Percentiles rank a stretch among this genome's conserved stretches.
Conservation (phyloP, 2,113 vertebrate species). For the Chionomys nivalis region DNA sequence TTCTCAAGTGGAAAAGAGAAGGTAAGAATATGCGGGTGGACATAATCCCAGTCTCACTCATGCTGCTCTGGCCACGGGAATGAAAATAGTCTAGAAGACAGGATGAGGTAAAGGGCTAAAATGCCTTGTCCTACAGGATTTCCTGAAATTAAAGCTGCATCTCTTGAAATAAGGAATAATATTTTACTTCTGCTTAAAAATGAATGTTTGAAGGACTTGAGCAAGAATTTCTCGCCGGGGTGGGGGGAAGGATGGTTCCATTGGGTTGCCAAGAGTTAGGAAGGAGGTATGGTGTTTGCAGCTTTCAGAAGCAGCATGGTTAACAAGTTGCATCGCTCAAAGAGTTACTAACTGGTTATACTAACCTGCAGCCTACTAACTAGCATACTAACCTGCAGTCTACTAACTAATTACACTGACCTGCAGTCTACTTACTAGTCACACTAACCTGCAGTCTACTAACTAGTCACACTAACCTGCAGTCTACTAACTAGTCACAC, state of each 20-base stretch:
- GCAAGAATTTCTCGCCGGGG: not conserved
- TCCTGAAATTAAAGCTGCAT: conserved; percentile 17
- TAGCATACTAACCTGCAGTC: too few species aligned
- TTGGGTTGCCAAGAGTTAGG: not conserved
- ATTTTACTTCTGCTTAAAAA: conserved; percentile 47
- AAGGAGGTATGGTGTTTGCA: not conserved
- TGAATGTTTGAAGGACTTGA: conserved; percentile 6
- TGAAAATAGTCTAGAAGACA: not conserved
- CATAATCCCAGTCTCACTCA: not conserved
- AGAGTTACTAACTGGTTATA: not conserved
- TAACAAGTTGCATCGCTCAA: not conserved
- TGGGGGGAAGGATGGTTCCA: not conserved
- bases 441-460: not conserved
- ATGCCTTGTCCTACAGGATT: not conserved
- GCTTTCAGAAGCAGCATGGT: not conserved
- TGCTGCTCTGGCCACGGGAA: not conserved
- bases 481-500: not conserved
- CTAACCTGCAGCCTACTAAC: not conserved
- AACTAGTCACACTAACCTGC: too few species aligned
- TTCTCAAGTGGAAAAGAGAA: not conserved
- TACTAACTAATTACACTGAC: not conserved
- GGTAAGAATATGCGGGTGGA: not conserved
- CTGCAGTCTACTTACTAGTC: too few species aligned
- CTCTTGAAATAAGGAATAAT: not conserved
- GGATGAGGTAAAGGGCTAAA: not conserved